Evolutionary conservation across 1,140 invertebrate genomes (phyloP).

Genomic region (Patella vulgata): DNA sequence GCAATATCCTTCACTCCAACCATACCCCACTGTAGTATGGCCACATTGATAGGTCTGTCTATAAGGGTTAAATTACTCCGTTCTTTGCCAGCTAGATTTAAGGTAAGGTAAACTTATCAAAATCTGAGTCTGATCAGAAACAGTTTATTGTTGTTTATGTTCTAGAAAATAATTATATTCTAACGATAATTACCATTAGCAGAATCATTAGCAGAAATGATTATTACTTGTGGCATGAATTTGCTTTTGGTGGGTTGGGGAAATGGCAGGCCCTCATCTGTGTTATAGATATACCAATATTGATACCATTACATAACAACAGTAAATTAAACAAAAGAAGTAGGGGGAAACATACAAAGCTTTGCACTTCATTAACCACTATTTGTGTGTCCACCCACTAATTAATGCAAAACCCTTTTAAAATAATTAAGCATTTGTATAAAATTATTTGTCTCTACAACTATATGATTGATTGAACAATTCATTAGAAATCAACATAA

Average conservation of each 20-base stretch:
- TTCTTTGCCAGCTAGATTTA: slow-evolving; percentile 79
- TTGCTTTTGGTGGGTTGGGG: not conserved
- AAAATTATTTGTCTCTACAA: not conserved
- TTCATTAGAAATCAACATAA: not conserved
- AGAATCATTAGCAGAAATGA: too few species aligned
- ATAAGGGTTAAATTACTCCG: slow-evolving; percentile 83
- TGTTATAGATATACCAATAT: too few species aligned
- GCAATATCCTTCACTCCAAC: slow-evolving; percentile 92
- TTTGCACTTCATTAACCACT: too few species aligned
- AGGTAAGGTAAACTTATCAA: too few species aligned
- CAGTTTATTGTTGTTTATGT: slow-evolving; percentile 1
- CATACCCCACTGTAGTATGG: slow-evolving; percentile 99
- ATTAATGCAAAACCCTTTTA: not conserved
- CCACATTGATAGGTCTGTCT: slow-evolving; percentile 89
- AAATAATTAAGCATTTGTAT: not conserved
- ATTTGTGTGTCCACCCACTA: too few species aligned
- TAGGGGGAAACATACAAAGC: too few species aligned
- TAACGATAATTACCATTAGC: slow-evolving; percentile 8
- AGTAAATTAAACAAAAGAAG: too few species aligned
- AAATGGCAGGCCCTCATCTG: too few species aligned
- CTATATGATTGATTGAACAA: not conserved
- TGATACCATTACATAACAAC: too few species aligned
- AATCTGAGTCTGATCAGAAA: not conserved
- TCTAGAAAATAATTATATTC: not conserved
- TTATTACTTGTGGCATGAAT: not conserved